Evolutionary conservation across 1,140 invertebrate species (phyloP), one percentile per base, ranked within the genome.

Genomic region (Cotesia glomerata): DNA sequence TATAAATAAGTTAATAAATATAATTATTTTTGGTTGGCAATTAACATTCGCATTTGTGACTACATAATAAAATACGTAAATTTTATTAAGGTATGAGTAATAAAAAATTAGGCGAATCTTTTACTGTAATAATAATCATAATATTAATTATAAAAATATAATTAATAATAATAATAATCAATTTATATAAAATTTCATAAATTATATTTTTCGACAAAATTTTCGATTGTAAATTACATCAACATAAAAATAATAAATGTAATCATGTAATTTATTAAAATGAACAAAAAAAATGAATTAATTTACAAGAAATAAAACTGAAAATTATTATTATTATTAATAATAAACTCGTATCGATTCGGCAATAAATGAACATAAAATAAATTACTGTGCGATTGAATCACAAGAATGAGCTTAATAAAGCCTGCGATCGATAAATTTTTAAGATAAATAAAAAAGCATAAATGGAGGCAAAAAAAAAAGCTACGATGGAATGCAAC

Each of bases 141-240:
- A 45, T 45, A 45, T 5, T 45, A 45, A 45, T 45, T 39, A 39
- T 39, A 39, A 39, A 39, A 45, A 45, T 45, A 45, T n/a, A n/a
- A 54, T n/a, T 54, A 14, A 54, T n/a, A 54, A 14, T 14, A 54
- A 54, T 14, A 59, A 32, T 32, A 59, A 59, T 59, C 58, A 59
- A 59, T 59, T 59, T 59, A 18, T 59, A 34, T 59, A 59, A 59
- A 45, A 59, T 59, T 59, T 34, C 16, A 18, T 13, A 59, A 59
- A 59, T 59, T 59, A 59, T 59, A 59, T 59, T 59, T 59, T 59
- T 59, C 18, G 58, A 59, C 14, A 26, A 32, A 59, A 34, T 59
- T 59, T 59, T 59, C n/a, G 18, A 32, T 18, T 59, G 14, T 59
- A 59, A 59, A 32, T 32, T 59, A 16, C 54, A 56, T 56, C 5